A percentile compares a stretch with the other conserved stretches of the same genome.
Evolutionary conservation across 1,140 invertebrate genomes (phyloP).

Genomic region (Popillia japonica): DNA sequence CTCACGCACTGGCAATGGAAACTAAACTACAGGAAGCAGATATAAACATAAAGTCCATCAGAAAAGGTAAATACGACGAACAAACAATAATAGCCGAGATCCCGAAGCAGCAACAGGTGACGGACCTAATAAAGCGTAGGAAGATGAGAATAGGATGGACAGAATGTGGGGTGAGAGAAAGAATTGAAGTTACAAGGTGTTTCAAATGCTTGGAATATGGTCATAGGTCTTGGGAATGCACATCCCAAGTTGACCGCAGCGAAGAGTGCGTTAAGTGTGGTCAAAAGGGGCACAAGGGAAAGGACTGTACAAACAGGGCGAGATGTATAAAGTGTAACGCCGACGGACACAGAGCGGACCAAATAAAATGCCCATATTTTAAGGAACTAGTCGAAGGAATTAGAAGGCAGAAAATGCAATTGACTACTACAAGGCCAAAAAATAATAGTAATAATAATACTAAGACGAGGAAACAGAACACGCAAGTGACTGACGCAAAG

Average conservation of each 20-base stretch:
- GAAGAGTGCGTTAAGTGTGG: neutral
- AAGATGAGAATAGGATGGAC: neutral
- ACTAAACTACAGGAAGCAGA: neutral
- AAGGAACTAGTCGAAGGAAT: neutral
- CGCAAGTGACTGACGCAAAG: neutral
- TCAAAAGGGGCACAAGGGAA: neutral
- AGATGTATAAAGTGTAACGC: neutral
- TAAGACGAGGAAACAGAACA: no score
- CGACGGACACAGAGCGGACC: neutral
- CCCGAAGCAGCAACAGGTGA: neutral
- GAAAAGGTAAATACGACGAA: neutral
- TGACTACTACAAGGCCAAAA: no score
- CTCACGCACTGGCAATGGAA: neutral
- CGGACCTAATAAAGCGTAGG: neutral
- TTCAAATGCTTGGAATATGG: neutral
- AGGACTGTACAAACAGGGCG: neutral
- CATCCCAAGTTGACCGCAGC: neutral
- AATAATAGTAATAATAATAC: no score
- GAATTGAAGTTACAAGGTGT: neutral
- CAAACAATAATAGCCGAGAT: neutral
- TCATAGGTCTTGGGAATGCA: neutral
- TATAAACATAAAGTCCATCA: neutral
- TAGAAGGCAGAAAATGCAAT: neutral
- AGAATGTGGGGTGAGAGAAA: neutral
- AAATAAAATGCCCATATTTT: no score